Evolutionary conservation across 2,888 invertebrate species (phyloP), one percentile per base, ranked within the genome.

Genomic region (Apodemia duryi): DNA sequence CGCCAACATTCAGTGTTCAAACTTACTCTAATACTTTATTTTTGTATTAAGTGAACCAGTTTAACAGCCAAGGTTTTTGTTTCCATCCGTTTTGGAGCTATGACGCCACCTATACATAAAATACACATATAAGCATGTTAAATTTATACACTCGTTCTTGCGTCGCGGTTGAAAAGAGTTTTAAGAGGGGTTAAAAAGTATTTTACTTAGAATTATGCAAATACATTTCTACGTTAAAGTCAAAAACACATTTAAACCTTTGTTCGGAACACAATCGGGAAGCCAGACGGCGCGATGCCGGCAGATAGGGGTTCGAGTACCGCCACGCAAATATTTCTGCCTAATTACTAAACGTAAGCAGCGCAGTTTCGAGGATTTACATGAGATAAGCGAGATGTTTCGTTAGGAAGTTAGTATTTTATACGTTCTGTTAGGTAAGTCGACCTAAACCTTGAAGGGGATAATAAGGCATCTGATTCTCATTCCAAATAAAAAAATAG

Each of bases 281-380:
- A 75, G 71, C 67, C 71, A 69, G 82, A 74, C 87, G 84, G 83
- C 85, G 73, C 76, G 86, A 88, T 87, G 86, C 70, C 84, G 83
- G 75, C 74, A 72, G 88, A 87, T 88, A 85, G 80, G 73, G 64
- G 71, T 81, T 83, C 80, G 78, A 82, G 71, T 77, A 69, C 74
- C 68, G 77, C 72, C 74, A 74, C 69, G 81, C 80, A 79, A 84
- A 86, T 85, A 83, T 81, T 82, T 80, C 77, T 76, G 73, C 71
- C 81, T 87, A 86, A 88, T 88, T 88, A 85, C 82, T 74, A 70
- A 70, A 75, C 77, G 76, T 80, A 77, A 78, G 72, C 72, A 71
- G 64, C 64, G 21, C 57, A 57, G 57, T 57, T 54, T 54, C 54
- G 11, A 32, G 54, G 54, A 57, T 57, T 57, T 57, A 32, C 54